Base-by-base conservation (phyloP, 2,797 vertebrate genomes). In the Chromobotia macracanthus region DNA sequence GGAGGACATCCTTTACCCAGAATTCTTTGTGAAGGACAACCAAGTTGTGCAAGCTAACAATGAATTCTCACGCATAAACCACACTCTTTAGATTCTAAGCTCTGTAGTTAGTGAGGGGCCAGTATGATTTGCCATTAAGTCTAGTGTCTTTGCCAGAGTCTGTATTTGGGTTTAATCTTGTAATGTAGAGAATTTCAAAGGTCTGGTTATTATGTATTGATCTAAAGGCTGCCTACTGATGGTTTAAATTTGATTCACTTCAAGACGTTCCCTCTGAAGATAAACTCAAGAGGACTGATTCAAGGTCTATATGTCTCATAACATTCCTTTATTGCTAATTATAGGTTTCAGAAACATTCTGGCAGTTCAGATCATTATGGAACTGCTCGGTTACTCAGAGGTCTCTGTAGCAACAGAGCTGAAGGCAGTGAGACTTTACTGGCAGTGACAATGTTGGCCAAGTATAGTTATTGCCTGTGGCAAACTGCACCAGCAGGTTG, bases 401-500 rank as follows among this genome's bases (percentile, higher is more conserved):
- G 69, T 82, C 61, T 78, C 25, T 72, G 55, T 77, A 83, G 79
- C 55, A 31, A 73, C 66, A 74, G 61, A 82, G 74, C 82, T 84
- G 82, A 44, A 44, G 41, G 11, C 13, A 65, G 19, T 80, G 78
- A 82, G 85, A 80, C 72, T 79, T 83, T 79, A 63, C 82, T 78
- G 78, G 80, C 83, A 80, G 80, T 82, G 77, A 85, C 84, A 81
- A 46, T 76, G 80, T 82, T 85, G 76, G 82, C 83, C 82, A 86
- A 82, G 75, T 86, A 86, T 86, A 86, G 83, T 82, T 56, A 76
- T 71, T 72, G 80, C 85, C 83, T 79, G 75, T 72, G 72, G 85
- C 83, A 66, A 58, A 77, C 50, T 78, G 65, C 78, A 78, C 69
- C 79, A 81, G 72, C 69, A 68, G 79, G 68, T 77, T 84, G 77